Base-by-base conservation (phyloP, 2,888 invertebrate species). In the Phaonia tiefii region DNA sequence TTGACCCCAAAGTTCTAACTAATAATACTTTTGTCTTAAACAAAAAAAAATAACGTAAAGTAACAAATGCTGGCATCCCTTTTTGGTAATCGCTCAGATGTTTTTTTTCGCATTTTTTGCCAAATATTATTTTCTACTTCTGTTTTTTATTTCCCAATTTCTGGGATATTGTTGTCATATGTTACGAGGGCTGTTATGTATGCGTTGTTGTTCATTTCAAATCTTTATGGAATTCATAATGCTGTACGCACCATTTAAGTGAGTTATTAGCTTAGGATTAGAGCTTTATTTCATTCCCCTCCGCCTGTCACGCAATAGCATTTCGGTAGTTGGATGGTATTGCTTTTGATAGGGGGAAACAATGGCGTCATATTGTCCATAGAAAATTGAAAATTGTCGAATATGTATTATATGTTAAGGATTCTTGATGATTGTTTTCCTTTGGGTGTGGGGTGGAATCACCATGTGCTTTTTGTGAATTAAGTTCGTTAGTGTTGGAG, bases 241-340 rank as follows among this genome's bases (percentile, higher is more conserved):
- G 75, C 67, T 83, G 83, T 82, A 80, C 69, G 77, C 84, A 84
- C 84, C 84, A 82, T 82, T 80, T 83, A 83, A 83, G 82, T 84
- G 84, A 84, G 83, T 84, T 84, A 82, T 84, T 83, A 83, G 83
- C 75, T 63, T 49, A 71, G 74, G 71, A 82, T 75, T 76, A 76
- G 76, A 69, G 70, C 77, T 77, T 63, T 67, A 63, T 65, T 58
- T 39, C 63, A 39, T 42, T 42, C 4, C 17, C 13, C 66, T 56
- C 74, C 71, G 70, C 65, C 54, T 7, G 51, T 20, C 63, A 51
- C 22, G 20, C 37, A 67, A 66, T 26, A 13, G 15, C 17, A 13
- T 4, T 58, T 5, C 17, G 13, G 37, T 17, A 37, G 67, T 39
- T 54, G 26, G 25, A 10, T 51, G 39, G 54, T 51, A 51, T 67